These are phyloP conservation scores for Mormyrus lacerda DNA, from an alignment of 2,113 vertebrate species.

Conservation along the genomic window DNA sequence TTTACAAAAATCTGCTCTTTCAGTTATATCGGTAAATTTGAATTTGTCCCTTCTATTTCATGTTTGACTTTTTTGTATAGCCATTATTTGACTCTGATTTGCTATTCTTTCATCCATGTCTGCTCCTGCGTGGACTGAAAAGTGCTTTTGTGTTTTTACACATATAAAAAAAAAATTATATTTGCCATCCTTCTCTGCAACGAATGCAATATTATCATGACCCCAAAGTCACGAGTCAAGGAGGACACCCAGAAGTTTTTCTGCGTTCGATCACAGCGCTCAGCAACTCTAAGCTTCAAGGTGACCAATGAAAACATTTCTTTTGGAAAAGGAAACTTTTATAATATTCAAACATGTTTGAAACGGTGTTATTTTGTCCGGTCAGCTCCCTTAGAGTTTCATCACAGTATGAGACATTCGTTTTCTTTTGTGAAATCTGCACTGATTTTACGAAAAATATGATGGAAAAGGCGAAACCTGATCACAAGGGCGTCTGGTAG, in stretches of 20 bases:
- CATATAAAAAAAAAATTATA: not conserved
- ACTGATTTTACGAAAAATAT: not conserved
- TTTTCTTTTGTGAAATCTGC: not conserved
- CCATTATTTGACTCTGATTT: not conserved
- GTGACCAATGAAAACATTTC: constrained; percentile 5
- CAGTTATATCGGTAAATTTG: not conserved
- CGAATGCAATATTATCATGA: not conserved
- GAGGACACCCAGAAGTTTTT: not conserved
- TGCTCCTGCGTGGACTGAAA: not conserved
- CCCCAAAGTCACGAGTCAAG: not conserved
- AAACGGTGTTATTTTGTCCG: not conserved
- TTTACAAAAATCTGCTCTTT: constrained; percentile 1
- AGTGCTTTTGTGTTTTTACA: not conserved
- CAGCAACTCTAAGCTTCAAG: not conserved
- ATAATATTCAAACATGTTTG: not conserved
- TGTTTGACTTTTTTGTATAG: not conserved
- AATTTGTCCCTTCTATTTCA: not conserved
- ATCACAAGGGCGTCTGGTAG: not conserved
- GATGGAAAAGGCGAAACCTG: not conserved
- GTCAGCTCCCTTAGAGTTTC: not conserved
- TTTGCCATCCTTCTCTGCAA: not conserved
- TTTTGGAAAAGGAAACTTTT: constrained; percentile 4
- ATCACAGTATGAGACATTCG: not conserved
- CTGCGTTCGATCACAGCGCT: not conserved
- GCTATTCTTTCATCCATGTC: not conserved